These are phyloP conservation scores for Camptogramma bilineatum DNA, from an alignment of 2,888 invertebrate genomes.

Conservation along the genomic window DNA sequence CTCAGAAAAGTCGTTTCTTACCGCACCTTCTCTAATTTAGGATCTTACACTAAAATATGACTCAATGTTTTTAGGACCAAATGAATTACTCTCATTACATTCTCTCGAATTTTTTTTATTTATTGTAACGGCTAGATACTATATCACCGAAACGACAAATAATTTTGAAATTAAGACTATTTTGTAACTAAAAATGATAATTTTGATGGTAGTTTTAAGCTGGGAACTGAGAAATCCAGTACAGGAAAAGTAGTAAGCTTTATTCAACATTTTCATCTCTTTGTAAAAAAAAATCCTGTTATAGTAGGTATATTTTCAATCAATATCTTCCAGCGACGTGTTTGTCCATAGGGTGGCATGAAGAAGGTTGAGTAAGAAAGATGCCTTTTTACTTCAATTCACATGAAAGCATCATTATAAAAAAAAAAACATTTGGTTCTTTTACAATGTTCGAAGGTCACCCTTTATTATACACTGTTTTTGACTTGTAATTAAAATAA, in stretches of 20 bases:
- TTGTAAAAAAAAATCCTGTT: no score
- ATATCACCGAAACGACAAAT: not conserved
- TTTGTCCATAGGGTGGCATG: not conserved
- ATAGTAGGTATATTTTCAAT: not conserved
- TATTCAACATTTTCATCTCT: no score
- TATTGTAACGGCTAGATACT: not conserved
- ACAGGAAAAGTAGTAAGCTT: no score
- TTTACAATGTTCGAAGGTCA: slow-evolving; percentile 3
- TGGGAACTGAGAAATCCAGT: no score
- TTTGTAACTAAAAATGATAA: slow-evolving; percentile 9
- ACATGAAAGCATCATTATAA: not conserved
- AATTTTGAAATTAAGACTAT: not conserved
- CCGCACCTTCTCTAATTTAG: slow-evolving; percentile 52
- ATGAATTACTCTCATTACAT: not conserved
- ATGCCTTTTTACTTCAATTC: not conserved
- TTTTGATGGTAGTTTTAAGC: no score
- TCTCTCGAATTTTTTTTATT: not conserved
- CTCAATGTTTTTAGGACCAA: slow-evolving; percentile 23
- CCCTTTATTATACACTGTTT: slow-evolving; percentile 4
- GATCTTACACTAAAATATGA: slow-evolving; percentile 49
- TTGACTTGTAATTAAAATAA: slow-evolving; percentile 18
- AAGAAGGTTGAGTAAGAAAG: not conserved
- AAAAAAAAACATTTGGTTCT: not conserved
- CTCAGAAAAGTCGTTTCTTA: slow-evolving; percentile 41
- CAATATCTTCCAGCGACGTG: not conserved